A percentile compares a stretch with the other conserved stretches of the same genome.
phyloP scores from a whole-genome alignment of 2,113 vertebrate species.

The Colius striatus region DNA sequence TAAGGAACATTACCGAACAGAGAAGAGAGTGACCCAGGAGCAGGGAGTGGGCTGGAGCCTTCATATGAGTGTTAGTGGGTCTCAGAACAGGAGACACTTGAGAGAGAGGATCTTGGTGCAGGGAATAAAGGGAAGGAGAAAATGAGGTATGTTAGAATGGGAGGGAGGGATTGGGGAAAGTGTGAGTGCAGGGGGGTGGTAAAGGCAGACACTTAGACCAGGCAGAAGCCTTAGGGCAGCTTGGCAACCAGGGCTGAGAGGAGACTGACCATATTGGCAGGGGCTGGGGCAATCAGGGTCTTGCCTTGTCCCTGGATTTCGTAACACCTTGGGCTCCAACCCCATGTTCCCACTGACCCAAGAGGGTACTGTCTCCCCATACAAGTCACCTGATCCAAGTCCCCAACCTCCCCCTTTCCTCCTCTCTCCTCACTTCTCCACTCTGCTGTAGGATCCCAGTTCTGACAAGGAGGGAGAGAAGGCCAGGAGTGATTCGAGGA shows the following conservation, averaged over 20 bases:
- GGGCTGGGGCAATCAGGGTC: not conserved
- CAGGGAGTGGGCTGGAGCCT: not conserved
- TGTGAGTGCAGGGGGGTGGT: not conserved
- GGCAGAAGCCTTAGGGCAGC: not conserved
- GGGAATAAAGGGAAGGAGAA: not conserved
- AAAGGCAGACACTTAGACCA: not conserved
- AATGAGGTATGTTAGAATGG: not conserved
- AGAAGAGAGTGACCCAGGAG: not conserved
- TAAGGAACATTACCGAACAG: not conserved
- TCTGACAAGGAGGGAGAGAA: not conserved
- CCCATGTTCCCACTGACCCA: not conserved
- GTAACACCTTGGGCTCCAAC: not conserved
- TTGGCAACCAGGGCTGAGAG: not conserved
- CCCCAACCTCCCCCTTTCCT: not conserved
- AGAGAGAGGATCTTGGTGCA: not conserved
- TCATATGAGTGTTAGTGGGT: not conserved
- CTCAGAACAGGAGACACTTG: not conserved
- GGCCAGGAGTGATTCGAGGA: not conserved
- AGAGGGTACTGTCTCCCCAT: not conserved
- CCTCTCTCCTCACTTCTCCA: not conserved
- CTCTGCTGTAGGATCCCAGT: not conserved
- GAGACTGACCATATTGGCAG: not conserved
- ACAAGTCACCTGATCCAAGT: not conserved
- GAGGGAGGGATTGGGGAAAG: not conserved
- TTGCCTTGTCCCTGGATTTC: not conserved